Evolutionary conservation across 2,113 vertebrate genomes (phyloP), one percentile per base, ranked within the genome.

Genomic region (Semnopithecus entellus): DNA sequence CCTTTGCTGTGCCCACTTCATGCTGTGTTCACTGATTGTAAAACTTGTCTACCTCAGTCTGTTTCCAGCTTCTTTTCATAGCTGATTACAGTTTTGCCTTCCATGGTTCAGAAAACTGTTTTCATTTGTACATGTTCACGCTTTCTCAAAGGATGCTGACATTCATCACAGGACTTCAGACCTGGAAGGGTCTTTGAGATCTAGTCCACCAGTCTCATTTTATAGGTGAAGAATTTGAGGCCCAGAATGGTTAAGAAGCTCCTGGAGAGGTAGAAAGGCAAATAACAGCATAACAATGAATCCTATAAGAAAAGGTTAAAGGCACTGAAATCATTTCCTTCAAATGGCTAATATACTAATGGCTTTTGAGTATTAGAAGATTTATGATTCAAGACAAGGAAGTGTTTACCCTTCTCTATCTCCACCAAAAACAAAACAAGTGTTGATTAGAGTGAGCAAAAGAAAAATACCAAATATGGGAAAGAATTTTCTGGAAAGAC

Each of bases 391-490:
- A n/a, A 87, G n/a, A 88, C 50, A 43, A 79, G 82, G 38, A 93
- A 43, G 17, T 40, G 35, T 80, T 75, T 48, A n/a, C 68, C 23
- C 57, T 70, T 91, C 32, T 96, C 40, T 81, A 10, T 48, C 70
- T 76, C 30, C 94, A 52, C 87, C 38, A 59, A 90, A 84, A 59
- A 72, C 73, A 92, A 81, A 96, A 95, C n/a, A 88, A 92, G 25
- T 78, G 94, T 91, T 87, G 8, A 90, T 78, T 50, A 81, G 32
- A 35, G 25, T 79, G 35, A 88, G 48, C 57, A 78, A 61, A 87
- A 78, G 22, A 95, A 70, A 86, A 72, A 90, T 32, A 43, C 13
- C 72, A 35, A 88, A 90, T 27, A 82, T 18, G 92, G 89, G 73
- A 90, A 83, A 88, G 38, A 57, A 92, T 73, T 70, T 86, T 81